A percentile compares a stretch with the other conserved stretches of the same genome.
Evolutionary conservation across 2,888 invertebrate species (phyloP).

Genomic region (Macrophya alboannulata): DNA sequence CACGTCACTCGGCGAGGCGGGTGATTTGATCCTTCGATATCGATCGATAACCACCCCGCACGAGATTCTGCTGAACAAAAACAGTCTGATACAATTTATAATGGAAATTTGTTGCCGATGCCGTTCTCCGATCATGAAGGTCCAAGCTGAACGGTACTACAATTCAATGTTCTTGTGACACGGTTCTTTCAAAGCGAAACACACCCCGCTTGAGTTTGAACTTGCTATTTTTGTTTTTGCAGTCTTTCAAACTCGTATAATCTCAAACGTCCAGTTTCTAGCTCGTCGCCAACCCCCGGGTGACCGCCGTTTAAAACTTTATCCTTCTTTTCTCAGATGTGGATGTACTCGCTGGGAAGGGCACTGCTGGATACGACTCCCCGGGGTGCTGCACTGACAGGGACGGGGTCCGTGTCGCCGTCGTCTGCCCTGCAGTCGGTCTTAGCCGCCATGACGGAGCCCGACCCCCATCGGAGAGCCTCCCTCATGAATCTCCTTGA

Average conservation of each 20-base stretch:
- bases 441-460: conserved; percentile 82
- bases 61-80: conserved; percentile 25
- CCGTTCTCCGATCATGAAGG: not conserved
- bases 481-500: conserved; percentile 84
- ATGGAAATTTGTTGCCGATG: conserved; percentile 7
- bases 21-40: conserved; percentile 31
- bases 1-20: conserved; percentile 11
- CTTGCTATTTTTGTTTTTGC: too few species aligned
- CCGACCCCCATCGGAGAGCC: conserved; percentile 81
- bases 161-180: not conserved
- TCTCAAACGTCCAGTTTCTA: not conserved
- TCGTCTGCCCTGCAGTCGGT: conserved; percentile 82
- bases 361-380: conserved; percentile 81
- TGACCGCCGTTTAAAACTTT: conserved; percentile 28
- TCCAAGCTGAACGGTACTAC: not conserved
- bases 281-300: not conserved
- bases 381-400: conserved; percentile 77
- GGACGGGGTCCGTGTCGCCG: conserved; percentile 80
- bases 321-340: conserved; percentile 81
- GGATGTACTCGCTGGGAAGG: conserved; percentile 84
- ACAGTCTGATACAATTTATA: conserved; percentile 15
- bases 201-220: not conserved
- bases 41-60: conserved; percentile 17
- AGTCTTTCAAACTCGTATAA: not conserved
- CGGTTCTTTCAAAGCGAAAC: not conserved